A percentile compares a stretch with the other conserved stretches of the same genome.
phyloP scores from a whole-genome alignment of 2,113 vertebrate genomes.

The Gallinago paraguaiae region DNA sequence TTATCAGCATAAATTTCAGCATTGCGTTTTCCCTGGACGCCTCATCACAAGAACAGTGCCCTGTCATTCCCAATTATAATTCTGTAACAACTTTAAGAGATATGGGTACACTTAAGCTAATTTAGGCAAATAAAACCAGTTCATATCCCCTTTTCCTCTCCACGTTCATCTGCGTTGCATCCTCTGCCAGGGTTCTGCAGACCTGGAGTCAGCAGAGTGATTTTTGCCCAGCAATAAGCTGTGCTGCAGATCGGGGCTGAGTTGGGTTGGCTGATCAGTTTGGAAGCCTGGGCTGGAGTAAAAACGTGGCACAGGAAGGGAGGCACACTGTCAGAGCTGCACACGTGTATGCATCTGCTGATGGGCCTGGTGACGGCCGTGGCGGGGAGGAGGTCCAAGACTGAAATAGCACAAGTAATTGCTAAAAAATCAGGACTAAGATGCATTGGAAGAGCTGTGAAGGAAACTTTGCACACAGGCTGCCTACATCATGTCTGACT shows the following conservation, averaged over 20 bases:
- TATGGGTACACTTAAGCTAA: not conserved
- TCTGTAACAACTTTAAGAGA: not conserved
- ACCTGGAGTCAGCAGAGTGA: not conserved
- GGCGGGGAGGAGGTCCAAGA: not conserved
- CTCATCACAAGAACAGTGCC: not conserved
- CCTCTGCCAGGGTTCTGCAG: not conserved
- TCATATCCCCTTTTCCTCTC: not conserved
- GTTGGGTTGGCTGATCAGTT: not conserved
- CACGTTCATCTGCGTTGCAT: rapidly evolving
- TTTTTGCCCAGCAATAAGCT: not conserved
- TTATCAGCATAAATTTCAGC: not conserved
- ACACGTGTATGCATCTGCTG: rapidly evolving
- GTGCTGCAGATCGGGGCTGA: not conserved
- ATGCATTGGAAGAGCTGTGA: not conserved
- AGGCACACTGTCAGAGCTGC: not conserved
- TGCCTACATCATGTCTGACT: not conserved
- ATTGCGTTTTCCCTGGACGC: not conserved
- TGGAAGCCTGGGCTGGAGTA: not conserved
- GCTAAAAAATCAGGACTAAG: not conserved
- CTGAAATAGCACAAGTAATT: not conserved
- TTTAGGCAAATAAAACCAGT: not conserved
- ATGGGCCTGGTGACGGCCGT: not conserved
- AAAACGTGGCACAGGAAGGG: not conserved
- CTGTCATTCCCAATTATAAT: not conserved
- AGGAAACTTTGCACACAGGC: not conserved